A percentile compares a stretch with the other conserved stretches of the same genome.
phyloP scores from a whole-genome alignment of 92 coral and sea anemone species.

The Bergia sp. region DNA sequence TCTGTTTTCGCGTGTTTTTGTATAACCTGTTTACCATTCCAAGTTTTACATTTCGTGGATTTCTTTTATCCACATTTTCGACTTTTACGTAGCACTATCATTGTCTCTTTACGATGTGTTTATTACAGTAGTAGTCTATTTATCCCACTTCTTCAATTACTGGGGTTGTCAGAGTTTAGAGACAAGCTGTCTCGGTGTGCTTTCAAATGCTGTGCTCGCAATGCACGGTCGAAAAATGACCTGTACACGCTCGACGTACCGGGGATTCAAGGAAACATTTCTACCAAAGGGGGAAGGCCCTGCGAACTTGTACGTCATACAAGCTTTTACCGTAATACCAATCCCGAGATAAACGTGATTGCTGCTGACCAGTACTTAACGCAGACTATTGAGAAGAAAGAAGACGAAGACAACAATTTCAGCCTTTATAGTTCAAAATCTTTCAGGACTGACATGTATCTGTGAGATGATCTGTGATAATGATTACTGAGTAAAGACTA shows the following conservation, averaged over 20 bases:
- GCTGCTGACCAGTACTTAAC: slow-evolving; percentile 20
- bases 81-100: not conserved
- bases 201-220: slow-evolving; percentile 30
- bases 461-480: not conserved
- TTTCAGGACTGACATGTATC: not conserved
- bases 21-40: slow-evolving; percentile 4
- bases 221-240: not conserved
- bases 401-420: not conserved
- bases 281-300: not conserved
- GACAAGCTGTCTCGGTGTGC: slow-evolving; percentile 7
- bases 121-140: slow-evolving; percentile 16
- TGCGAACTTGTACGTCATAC: slow-evolving; percentile 23
- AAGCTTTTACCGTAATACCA: slow-evolving; percentile 11
- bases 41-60: slow-evolving; percentile 23
- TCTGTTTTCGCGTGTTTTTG: not conserved
- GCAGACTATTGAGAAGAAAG: slow-evolving; percentile 9
- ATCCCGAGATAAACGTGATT: slow-evolving; percentile 22
- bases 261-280: slow-evolving; percentile 16
- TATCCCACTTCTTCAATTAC: slow-evolving; percentile 12
- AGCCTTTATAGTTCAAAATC: slow-evolving; percentile 10
- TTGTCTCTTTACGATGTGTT: slow-evolving; percentile 2
- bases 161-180: slow-evolving; percentile 19
- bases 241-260: slow-evolving; percentile 20
- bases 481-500: too few species aligned
- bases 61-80: slow-evolving; percentile 29